Percentiles rank a stretch among this genome's conserved stretches.
Conservation (phyloP, 2,113 vertebrate species). For the Mormyrus lacerda region DNA sequence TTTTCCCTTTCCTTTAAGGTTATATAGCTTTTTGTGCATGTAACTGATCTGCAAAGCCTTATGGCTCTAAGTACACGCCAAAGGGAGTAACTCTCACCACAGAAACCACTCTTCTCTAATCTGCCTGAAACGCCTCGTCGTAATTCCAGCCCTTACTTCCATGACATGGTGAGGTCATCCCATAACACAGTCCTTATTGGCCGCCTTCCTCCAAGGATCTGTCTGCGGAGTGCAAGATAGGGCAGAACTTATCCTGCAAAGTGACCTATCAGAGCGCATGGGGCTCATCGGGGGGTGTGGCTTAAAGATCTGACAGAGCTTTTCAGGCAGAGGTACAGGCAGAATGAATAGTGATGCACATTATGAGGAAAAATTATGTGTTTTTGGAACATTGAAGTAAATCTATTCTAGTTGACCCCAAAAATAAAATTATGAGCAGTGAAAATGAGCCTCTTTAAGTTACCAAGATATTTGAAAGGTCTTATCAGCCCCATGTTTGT, state of each 20-base stretch:
- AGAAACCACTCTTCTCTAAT: neutral
- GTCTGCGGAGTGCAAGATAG: neutral
- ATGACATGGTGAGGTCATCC: neutral
- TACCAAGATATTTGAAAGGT: neutral
- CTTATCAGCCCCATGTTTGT: constrained; percentile 19
- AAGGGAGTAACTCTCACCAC: too few relatives aligned
- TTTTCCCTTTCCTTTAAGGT: neutral
- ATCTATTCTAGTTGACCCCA: neutral
- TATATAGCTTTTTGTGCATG: neutral
- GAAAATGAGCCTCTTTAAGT: neutral
- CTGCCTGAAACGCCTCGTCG: neutral
- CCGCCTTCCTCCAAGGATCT: neutral
- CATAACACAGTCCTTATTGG: neutral
- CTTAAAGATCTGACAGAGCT: neutral
- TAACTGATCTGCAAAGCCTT: neutral
- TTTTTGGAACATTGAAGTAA: neutral
- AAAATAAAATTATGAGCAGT: neutral
- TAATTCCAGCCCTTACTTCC: neutral
- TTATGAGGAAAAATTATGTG: neutral
- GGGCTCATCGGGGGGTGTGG: neutral
- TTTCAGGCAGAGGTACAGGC: neutral
- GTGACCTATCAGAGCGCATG: neutral
- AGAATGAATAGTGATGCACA: neutral
- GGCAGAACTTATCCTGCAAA: neutral
- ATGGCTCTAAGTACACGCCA: neutral